Conservation (phyloP, 1,140 invertebrate genomes). For the Mercenaria mercenaria region DNA sequence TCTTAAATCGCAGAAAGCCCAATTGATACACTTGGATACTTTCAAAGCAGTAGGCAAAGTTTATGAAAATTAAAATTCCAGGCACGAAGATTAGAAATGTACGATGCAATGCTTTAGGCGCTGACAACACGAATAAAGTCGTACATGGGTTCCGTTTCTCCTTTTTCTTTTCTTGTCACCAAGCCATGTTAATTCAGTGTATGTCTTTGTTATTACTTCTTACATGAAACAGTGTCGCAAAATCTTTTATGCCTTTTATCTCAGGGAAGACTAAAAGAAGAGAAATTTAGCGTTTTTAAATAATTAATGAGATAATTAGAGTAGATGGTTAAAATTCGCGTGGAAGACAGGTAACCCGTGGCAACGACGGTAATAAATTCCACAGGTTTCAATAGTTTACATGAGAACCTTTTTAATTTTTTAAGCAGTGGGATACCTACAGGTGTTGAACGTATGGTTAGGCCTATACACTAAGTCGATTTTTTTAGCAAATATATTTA, state of each 20-base stretch:
- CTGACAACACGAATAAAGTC: background rate
- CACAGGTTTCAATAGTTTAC: background rate
- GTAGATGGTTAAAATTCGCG: background rate
- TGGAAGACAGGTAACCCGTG: background rate
- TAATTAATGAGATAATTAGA: slow-evolving; percentile 25
- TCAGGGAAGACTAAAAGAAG: background rate
- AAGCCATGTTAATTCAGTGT: no score
- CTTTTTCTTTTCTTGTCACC: background rate
- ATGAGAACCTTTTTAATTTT: background rate
- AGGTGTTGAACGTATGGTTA: slow-evolving; percentile 14
- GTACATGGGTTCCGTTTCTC: no score
- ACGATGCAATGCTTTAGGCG: background rate
- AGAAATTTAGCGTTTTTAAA: background rate
- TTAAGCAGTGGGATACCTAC: background rate
- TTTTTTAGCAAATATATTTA: no score
- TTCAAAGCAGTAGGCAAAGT: no score
- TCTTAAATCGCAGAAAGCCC: no score
- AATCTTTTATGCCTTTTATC: slow-evolving; percentile 10
- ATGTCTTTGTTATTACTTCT: no score
- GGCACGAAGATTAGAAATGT: no score
- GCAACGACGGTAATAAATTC: background rate
- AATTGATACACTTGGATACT: no score
- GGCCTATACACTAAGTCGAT: no score
- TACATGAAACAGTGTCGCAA: background rate
- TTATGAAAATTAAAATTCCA: no score